Base-by-base conservation (phyloP, 2,113 vertebrate genomes). In the Brachypodius melanocephalos region DNA sequence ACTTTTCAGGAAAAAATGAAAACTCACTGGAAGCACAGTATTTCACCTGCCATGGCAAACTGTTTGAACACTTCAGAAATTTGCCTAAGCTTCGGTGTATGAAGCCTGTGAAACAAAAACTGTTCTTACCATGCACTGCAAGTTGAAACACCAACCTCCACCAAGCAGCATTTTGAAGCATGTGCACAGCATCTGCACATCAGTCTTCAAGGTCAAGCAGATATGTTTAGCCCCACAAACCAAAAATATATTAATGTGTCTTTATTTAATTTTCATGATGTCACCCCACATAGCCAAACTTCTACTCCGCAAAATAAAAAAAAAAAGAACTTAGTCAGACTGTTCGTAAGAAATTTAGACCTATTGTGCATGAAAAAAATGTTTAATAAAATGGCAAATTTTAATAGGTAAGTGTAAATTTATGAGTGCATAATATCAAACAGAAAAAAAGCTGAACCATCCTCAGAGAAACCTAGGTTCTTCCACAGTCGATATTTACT, bases 361-460 rank as follows among this genome's bases (percentile, higher is more conserved):
- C 94, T 97, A 96, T 51, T 97, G 95, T 97, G 97, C 95, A 96
- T 97, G 96, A 97, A 98, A 98, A 96, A 91, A 97, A 97, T 76
- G 95, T 95, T 97, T 97, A 98, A 98, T 96, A 98, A 98, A 98
- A 98, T 98, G 98, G 98, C 97, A 98, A 98, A 97, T 97, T 97
- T 97, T 96, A 98, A 97, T 95, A 97, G 97, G 46, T 95, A 98
- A 97, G 97, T 97, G 96, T 97, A 97, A 98, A 98, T 97, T 94
- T 91, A 95, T 98, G 96, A 98, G 89, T 97, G 96, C 96, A 93
- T 98, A 98, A 98, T 97, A 98, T 90, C 97, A 97, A 98, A 98
- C 90, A 96, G 94, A 97, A 97, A 91, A 88, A 93, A 93, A 98
- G 97, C 98, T 98, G 98, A 98, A 98, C 98, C 98, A 98, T 97